Conservation (phyloP, 2,888 invertebrate species). For the Cryptophagus acutangulus region DNA sequence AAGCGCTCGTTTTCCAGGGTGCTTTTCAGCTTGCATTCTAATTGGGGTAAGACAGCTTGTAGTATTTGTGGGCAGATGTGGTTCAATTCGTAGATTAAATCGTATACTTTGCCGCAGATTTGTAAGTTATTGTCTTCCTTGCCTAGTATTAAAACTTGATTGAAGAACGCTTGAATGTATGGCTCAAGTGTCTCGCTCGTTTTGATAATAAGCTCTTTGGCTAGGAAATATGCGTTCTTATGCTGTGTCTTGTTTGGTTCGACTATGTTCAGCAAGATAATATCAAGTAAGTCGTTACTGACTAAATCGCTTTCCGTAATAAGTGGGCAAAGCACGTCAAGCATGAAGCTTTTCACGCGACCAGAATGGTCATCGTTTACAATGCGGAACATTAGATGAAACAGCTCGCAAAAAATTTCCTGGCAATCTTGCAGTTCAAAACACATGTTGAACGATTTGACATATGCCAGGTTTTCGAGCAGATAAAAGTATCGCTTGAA, state of each 20-base stretch:
- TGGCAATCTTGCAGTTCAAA: conserved; percentile 96
- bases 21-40: conserved; percentile 93
- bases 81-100: conserved; percentile 93
- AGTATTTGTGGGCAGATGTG: conserved; percentile 86
- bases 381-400: conserved; percentile 91
- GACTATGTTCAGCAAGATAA: conserved; percentile 88
- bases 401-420: conserved; percentile 91
- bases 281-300: conserved; percentile 88
- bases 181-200: conserved; percentile 90
- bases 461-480: conserved; percentile 93
- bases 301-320: conserved; percentile 95
- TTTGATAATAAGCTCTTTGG: conserved; percentile 86
- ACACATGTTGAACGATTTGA: conserved; percentile 98
- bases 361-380: conserved; percentile 95
- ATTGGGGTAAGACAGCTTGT: conserved; percentile 82
- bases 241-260: conserved; percentile 88
- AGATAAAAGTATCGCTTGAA: conserved; percentile 94
- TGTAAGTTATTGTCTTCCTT: conserved; percentile 78
- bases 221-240: conserved; percentile 84
- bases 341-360: conserved; percentile 94
- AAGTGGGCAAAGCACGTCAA: conserved; percentile 90
- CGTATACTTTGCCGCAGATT: conserved; percentile 83
- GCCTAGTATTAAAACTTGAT: conserved; percentile 88
- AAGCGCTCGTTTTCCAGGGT: conserved; percentile 84
- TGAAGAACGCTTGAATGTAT: conserved; percentile 96